A percentile compares a stretch with the other conserved stretches of the same genome.
Conservation (phyloP, 2,888 invertebrate species). For the Hoplodrina blanda region DNA sequence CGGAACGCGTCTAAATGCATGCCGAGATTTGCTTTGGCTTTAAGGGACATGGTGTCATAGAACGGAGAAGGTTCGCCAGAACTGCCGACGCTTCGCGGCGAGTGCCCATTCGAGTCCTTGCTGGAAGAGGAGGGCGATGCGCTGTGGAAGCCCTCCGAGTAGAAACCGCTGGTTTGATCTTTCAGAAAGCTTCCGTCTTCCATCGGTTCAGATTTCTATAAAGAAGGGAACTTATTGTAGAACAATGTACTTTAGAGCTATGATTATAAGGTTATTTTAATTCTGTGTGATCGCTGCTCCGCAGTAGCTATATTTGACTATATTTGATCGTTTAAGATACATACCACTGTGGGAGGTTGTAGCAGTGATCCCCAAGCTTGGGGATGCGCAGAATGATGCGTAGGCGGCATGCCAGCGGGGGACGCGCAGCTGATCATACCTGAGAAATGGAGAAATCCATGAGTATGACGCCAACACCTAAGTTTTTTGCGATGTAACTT, state of each 20-base stretch:
- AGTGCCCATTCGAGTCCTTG: constrained; percentile 88
- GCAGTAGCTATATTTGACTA: no score
- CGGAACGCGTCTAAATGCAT: constrained; percentile 84
- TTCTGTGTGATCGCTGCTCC: neutral
- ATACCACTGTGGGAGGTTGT: constrained; percentile 83
- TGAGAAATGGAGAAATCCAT: constrained; percentile 62
- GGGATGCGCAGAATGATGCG: constrained; percentile 78
- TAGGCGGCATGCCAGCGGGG: constrained; percentile 87
- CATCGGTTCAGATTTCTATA: constrained; percentile 91
- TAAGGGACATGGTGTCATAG: constrained; percentile 83
- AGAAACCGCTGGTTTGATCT: constrained; percentile 91
- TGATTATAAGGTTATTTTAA: neutral
- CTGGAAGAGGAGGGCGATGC: constrained; percentile 91
- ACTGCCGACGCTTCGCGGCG: constrained; percentile 86
- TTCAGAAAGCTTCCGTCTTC: constrained; percentile 86
- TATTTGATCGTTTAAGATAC: constrained; percentile 52
- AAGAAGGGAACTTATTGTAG: constrained; percentile 66
- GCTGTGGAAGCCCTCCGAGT: constrained; percentile 91
- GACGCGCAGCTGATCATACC: constrained; percentile 87
- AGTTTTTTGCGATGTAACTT: constrained; percentile 53
- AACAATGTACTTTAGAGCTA: neutral
- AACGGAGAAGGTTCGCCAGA: constrained; percentile 82
- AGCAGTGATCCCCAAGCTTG: constrained; percentile 80
- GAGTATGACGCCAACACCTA: constrained; percentile 5
- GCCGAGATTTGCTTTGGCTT: constrained; percentile 86